phyloP scores from a whole-genome alignment of 2,888 invertebrate species.

The Girardia tigrina region DNA sequence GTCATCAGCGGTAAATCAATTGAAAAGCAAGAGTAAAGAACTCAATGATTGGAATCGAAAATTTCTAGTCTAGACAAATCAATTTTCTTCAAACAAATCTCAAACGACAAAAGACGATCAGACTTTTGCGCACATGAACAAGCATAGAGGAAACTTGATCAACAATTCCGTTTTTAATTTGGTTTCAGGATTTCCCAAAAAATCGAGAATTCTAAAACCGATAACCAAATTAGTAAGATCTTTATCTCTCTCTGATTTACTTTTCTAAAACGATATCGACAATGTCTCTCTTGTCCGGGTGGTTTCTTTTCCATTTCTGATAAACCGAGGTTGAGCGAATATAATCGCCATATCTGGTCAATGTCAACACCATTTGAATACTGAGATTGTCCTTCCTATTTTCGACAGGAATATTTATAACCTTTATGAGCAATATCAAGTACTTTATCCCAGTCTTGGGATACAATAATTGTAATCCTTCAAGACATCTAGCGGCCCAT shows the following conservation, averaged over 20 bases:
- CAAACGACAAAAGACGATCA: no score
- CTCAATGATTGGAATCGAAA: no score
- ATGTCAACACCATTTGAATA: background rate
- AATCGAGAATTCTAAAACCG: background rate
- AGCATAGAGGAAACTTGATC: background rate
- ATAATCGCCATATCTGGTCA: background rate
- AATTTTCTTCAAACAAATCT: no score
- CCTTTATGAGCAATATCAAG: background rate
- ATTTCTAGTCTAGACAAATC: no score
- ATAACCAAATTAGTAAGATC: background rate
- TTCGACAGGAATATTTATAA: background rate
- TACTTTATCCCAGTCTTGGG: background rate
- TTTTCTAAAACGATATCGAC: background rate
- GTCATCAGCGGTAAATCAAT: no score
- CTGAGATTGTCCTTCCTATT: background rate
- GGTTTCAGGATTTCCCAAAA: background rate
- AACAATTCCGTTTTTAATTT: background rate
- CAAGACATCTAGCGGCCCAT: background rate
- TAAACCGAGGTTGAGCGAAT: background rate
- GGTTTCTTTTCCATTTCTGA: background rate
- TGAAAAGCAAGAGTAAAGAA: no score
- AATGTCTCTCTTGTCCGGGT: background rate
- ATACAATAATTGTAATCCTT: background rate
- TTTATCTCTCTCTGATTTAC: no score
- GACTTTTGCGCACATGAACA: background rate